Base-by-base conservation (phyloP, 2,888 invertebrate genomes). In the Cheilosia variabilis region DNA sequence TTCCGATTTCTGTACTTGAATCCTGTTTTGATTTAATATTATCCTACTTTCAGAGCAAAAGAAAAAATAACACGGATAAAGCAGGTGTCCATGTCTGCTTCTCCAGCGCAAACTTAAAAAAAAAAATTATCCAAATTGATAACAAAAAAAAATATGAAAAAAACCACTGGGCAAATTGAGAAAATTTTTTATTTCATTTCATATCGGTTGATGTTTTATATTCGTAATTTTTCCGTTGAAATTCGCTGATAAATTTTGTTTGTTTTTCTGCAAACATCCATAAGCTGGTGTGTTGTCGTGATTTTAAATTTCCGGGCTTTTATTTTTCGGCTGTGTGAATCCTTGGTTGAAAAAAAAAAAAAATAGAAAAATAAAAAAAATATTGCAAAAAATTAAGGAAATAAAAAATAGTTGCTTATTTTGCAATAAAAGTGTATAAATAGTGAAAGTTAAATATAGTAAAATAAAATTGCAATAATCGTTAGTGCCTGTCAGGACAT, bases 171-270 rank as follows among this genome's bases (percentile, higher is more conserved):
- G 68, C 68, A 37, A 52, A 6, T 57, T 31, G n/a, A 34, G 27
- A 55, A 69, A 34, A 24, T 43, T 62, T 68, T 75, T 75, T 81
- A 81, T 81, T 81, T 81, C 62, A 63, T 62, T 75, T 69, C 75
- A 19, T 80, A 66, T 66, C 66, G 80, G 55, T 63, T 81, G 63
- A 69, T 75, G 68, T 75, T 69, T 81, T 52, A 75, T 52, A 47
- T 75, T 81, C 63, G 81, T 58, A 55, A 57, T 57, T 69, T 69
- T 62, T 63, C 69, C 22, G 68, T 81, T 62, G 63, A 71, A 57
- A 76, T 76, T 76, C 80, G 73, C 47, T 80, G 60, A 80, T 66
- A 58, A 58, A 60, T 15, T 71, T 41, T 65, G 37, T 66, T 34
- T 47, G 17, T 37, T 58, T 57, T 55, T 9, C 15, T 41, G 68